Conservation (phyloP, 1,140 invertebrate genomes). For the Drosophila arizonae region DNA sequence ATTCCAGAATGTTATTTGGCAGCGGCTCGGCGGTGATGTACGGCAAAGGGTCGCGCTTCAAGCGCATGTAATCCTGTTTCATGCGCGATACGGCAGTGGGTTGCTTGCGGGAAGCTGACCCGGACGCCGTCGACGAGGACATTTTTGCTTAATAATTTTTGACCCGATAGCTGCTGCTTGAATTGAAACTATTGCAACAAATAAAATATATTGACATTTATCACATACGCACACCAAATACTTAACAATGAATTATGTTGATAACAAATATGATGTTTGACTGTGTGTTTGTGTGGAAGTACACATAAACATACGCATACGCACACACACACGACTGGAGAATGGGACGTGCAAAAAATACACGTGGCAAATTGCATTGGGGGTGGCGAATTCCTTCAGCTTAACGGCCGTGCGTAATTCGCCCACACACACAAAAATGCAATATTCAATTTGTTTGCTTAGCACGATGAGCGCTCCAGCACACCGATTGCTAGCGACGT, state of each 20-base stretch:
- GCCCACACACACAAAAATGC: background rate
- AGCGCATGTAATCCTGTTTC: conserved; percentile 96
- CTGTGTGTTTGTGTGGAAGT: background rate
- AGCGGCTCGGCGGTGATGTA: conserved; percentile 88
- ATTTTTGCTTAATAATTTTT: conserved; percentile 49
- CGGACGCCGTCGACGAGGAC: conserved; percentile 64
- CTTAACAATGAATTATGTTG: conserved; percentile 5
- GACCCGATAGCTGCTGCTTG: conserved; percentile 12
- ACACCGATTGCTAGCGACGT: background rate
- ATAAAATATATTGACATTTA: conserved; percentile 11
- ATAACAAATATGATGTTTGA: conserved; percentile 9
- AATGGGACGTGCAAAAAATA: conserved; percentile 21
- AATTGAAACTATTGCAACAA: conserved; percentile 33
- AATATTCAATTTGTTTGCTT: background rate
- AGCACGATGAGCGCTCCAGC: no score
- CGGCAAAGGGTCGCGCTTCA: conserved; percentile 98
- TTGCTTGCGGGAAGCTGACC: conserved; percentile 68
- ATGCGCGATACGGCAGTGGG: conserved; percentile 91
- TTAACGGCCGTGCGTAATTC: background rate
- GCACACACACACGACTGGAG: background rate
- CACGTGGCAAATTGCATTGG: conserved; percentile 33
- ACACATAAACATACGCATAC: background rate
- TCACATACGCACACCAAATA: conserved; percentile 20
- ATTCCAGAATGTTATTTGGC: conserved; percentile 97
- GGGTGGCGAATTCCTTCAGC: background rate